These are phyloP conservation scores for Enoplosus armatus DNA, from an alignment of 2,797 vertebrate species.

Conservation along the genomic window DNA sequence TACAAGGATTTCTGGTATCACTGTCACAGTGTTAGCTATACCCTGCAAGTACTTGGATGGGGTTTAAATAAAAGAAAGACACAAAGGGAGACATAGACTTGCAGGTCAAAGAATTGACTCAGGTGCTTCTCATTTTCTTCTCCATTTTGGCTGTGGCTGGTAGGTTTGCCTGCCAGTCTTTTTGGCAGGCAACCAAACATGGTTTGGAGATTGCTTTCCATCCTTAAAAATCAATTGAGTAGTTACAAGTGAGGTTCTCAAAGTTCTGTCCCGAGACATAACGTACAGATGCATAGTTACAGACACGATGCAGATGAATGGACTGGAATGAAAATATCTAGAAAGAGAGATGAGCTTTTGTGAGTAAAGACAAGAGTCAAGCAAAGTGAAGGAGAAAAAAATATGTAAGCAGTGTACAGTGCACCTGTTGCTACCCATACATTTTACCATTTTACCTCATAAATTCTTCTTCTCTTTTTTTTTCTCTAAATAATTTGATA, in stretches of 20 bases:
- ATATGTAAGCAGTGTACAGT: neutral
- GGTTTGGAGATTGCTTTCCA: slow-evolving; percentile 7
- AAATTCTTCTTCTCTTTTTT: neutral
- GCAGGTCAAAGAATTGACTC: slow-evolving; percentile 15
- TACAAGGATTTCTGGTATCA: neutral
- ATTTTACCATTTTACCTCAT: neutral
- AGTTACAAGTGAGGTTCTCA: slow-evolving; percentile 15
- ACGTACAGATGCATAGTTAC: neutral
- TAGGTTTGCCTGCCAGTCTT: slow-evolving; percentile 14
- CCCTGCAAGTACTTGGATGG: neutral
- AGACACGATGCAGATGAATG: neutral
- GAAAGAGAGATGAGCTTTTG: neutral
- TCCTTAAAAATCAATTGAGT: slow-evolving; percentile 27
- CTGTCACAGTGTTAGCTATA: neutral
- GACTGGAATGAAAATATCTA: neutral
- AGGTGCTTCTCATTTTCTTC: neutral
- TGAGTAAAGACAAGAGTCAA: neutral
- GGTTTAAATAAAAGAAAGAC: slow-evolving; percentile 5
- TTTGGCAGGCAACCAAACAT: slow-evolving; percentile 26
- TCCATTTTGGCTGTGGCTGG: slow-evolving; percentile 1
- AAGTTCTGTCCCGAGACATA: neutral
- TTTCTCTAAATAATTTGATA: neutral
- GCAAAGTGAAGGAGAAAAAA: neutral
- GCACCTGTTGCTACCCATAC: neutral
- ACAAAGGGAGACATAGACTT: neutral